Conservation (phyloP, 2,888 invertebrate species). For the Agrilus cyanescens region DNA sequence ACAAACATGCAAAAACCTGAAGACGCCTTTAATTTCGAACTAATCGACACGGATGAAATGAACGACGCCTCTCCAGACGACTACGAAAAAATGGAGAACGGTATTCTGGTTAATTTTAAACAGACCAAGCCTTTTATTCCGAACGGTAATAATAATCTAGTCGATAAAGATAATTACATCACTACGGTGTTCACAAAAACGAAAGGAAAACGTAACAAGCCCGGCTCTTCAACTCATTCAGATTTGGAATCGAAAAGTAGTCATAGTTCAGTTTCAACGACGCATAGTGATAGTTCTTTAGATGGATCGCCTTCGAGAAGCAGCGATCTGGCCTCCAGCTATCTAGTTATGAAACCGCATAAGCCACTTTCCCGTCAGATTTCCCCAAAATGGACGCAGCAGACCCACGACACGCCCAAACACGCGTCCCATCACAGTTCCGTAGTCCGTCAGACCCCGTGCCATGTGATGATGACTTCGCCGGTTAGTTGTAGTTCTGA, state of each 20-base stretch:
- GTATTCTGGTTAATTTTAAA: background rate
- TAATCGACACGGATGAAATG: slow-evolving; percentile 71
- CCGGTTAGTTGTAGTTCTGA: no score
- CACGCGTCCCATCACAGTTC: no score
- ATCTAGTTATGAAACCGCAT: slow-evolving; percentile 43
- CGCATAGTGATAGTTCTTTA: slow-evolving; percentile 23
- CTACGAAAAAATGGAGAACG: slow-evolving; percentile 8
- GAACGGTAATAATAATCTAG: slow-evolving; percentile 34
- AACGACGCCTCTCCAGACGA: slow-evolving; percentile 23
- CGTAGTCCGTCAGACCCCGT: no score
- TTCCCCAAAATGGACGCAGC: slow-evolving; percentile 29
- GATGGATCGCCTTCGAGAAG: slow-evolving; percentile 13
- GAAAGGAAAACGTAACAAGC: slow-evolving; percentile 18
- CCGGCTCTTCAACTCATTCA: slow-evolving; percentile 28
- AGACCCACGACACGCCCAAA: slow-evolving; percentile 17
- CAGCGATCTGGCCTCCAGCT: slow-evolving; percentile 6
- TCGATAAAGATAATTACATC: slow-evolving; percentile 63
- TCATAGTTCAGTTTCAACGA: slow-evolving; percentile 29
- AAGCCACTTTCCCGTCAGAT: slow-evolving; percentile 56
- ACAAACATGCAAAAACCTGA: slow-evolving; percentile 48
- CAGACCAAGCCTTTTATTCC: background rate
- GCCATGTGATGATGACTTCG: no score
- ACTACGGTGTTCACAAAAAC: slow-evolving; percentile 48
- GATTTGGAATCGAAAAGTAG: slow-evolving; percentile 29
- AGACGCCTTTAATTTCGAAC: slow-evolving; percentile 73